Conservation (phyloP, 2,888 invertebrate species). For the Seira ritae region DNA sequence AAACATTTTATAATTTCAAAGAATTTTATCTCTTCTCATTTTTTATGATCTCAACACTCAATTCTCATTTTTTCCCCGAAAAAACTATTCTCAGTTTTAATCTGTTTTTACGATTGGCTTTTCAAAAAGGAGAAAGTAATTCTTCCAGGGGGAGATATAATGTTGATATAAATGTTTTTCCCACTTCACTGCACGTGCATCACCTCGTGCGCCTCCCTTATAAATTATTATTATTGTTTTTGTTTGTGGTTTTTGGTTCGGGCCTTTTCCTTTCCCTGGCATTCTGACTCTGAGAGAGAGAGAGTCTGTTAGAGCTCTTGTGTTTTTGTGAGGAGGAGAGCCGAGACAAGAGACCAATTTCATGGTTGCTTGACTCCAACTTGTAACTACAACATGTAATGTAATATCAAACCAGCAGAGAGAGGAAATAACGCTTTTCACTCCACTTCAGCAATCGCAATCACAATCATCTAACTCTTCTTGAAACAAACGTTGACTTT, state of each 20-base stretch:
- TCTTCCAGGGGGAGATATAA: neutral
- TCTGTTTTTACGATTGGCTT: neutral
- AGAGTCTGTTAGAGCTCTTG: neutral
- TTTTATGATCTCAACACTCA: neutral
- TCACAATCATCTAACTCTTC: neutral
- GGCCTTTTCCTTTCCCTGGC: neutral
- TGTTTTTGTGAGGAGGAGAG: slow-evolving; percentile 50
- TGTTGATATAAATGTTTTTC: neutral
- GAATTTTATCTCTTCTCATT: too few relatives aligned
- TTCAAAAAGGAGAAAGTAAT: neutral
- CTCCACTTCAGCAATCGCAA: slow-evolving; percentile 19
- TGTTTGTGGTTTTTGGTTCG: neutral
- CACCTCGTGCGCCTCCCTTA: slow-evolving; percentile 1
- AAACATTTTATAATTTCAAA: neutral
- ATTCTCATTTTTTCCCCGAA: too few relatives aligned
- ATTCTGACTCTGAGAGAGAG: neutral
- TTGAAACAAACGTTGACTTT: slow-evolving; percentile 4
- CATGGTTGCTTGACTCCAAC: slow-evolving; percentile 57
- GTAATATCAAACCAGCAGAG: slow-evolving; percentile 1
- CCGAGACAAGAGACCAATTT: slow-evolving; percentile 41
- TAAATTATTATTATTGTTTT: slow-evolving; percentile 11
- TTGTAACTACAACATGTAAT: slow-evolving; percentile 1
- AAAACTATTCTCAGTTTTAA: too few relatives aligned
- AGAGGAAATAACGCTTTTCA: slow-evolving; percentile 17
- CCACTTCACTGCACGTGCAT: neutral